Percentiles rank a stretch among this genome's conserved stretches.
phyloP scores from a whole-genome alignment of 2,113 vertebrate genomes.

The Cyphomyrus discorhynchus region DNA sequence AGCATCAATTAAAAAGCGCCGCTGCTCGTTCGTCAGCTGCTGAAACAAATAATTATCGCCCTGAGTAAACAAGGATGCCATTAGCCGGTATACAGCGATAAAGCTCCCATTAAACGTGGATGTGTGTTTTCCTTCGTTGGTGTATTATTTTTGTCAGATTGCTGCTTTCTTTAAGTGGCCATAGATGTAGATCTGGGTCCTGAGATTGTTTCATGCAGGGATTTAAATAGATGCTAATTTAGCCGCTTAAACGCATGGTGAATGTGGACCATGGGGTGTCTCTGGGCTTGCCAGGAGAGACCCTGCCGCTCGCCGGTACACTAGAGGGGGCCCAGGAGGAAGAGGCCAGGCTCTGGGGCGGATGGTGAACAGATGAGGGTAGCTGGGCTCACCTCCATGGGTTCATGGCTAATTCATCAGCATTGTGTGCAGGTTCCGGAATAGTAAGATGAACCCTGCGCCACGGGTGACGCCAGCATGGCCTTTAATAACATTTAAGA shows the following conservation, averaged over 20 bases:
- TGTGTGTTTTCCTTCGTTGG: not conserved
- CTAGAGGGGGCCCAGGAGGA: not conserved
- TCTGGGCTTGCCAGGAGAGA: not conserved
- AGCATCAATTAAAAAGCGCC: constrained; percentile 26
- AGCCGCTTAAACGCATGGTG: not conserved
- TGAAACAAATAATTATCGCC: constrained; percentile 20
- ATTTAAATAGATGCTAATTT: not conserved
- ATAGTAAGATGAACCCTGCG: not conserved
- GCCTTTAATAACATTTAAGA: not conserved
- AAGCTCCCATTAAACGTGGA: constrained; percentile 31
- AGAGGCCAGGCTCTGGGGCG: not conserved
- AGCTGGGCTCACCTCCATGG: not conserved
- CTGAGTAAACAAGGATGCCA: constrained; percentile 27
- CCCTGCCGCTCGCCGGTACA: not conserved
- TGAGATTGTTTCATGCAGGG: not conserved
- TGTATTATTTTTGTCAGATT: not conserved
- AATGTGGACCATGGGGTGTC: not conserved
- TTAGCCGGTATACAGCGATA: constrained; percentile 32
- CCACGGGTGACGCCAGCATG: not conserved
- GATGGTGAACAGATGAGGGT: constrained; percentile 3
- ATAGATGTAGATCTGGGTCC: not conserved
- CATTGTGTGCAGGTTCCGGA: not conserved
- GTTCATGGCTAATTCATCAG: not conserved
- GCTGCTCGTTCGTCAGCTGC: constrained; percentile 14
- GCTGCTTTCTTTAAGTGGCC: not conserved